A percentile compares a stretch with the other conserved stretches of the same genome.
Conservation (phyloP, 2,797 vertebrate species). For the Scolopax rusticola region DNA sequence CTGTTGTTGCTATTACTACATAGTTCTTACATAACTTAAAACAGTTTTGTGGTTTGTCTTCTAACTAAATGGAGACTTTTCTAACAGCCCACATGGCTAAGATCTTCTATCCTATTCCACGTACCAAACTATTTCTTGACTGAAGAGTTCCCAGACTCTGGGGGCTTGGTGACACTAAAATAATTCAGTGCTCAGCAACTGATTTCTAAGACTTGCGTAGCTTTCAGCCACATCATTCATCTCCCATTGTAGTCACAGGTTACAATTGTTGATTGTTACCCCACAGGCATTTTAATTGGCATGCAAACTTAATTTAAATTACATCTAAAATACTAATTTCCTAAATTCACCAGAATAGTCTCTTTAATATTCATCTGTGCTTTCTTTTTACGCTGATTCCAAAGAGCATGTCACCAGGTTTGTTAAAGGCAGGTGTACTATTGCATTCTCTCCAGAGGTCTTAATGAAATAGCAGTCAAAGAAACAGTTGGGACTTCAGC, state of each 20-base stretch:
- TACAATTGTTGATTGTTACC: background rate
- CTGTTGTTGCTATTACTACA: background rate
- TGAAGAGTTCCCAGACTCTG: background rate
- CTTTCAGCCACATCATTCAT: background rate
- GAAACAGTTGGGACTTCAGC: conserved; percentile 12
- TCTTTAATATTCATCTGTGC: background rate
- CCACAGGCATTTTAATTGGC: background rate
- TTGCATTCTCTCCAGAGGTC: conserved; percentile 45
- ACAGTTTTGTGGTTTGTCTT: background rate
- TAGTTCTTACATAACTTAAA: background rate
- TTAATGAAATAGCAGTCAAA: conserved; percentile 61
- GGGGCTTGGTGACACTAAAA: background rate
- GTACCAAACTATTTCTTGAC: background rate
- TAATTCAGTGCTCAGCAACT: background rate
- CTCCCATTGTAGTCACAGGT: background rate
- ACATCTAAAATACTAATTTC: background rate
- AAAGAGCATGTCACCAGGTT: background rate
- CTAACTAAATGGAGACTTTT: background rate
- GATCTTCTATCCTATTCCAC: background rate
- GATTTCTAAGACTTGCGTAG: background rate
- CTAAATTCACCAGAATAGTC: background rate
- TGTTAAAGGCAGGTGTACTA: background rate
- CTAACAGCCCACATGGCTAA: background rate
- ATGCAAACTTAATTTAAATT: background rate
- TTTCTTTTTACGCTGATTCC: background rate